Percentiles rank a stretch among this genome's conserved stretches.
These are phyloP conservation scores for Rhagonycha lutea DNA, from an alignment of 2,888 invertebrate species.

Conservation along the genomic window DNA sequence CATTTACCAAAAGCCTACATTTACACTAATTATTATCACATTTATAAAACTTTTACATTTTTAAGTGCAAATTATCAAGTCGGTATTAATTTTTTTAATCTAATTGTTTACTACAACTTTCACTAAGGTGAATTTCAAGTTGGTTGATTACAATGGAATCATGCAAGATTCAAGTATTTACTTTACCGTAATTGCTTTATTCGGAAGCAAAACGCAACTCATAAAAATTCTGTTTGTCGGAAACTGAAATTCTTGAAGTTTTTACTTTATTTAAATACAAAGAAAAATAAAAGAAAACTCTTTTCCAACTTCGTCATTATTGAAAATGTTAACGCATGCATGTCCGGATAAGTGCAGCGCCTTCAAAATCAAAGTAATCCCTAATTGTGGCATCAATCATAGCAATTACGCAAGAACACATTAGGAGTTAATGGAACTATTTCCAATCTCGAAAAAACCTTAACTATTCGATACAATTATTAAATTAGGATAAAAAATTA, in stretches of 20 bases:
- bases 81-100: background rate
- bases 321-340: background rate
- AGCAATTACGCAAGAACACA: background rate
- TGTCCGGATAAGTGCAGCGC: background rate
- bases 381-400: background rate
- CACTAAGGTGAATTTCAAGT: background rate
- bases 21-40: background rate
- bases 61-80: background rate
- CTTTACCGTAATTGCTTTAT: background rate
- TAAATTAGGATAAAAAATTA: too few relatives aligned
- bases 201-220: background rate
- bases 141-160: background rate
- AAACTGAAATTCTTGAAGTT: background rate
- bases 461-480: too few relatives aligned
- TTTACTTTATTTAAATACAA: background rate
- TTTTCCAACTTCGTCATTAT: background rate
- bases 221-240: background rate
- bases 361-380: background rate
- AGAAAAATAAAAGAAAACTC: too few relatives aligned
- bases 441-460: background rate
- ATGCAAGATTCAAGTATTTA: background rate
- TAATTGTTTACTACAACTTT: background rate
- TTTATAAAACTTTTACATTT: background rate
- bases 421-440: too few relatives aligned
- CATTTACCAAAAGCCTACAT: background rate